phyloP scores from a whole-genome alignment of 2,888 invertebrate genomes.

The Gandaritis pyraliata region DNA sequence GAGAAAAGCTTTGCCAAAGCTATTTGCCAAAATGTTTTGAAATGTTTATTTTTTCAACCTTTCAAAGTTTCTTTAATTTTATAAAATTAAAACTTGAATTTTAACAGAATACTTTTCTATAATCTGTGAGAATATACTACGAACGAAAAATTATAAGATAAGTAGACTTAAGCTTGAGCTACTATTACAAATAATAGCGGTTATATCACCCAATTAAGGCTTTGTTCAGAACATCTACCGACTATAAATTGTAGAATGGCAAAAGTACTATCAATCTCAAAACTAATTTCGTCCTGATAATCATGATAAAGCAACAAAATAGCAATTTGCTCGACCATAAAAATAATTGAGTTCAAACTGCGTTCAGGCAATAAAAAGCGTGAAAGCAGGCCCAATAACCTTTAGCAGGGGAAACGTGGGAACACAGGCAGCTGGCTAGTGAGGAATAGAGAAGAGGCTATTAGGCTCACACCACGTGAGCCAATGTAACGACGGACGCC shows the following conservation, averaged over 20 bases:
- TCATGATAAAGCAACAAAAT: conserved; percentile 83
- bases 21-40: conserved; percentile 26
- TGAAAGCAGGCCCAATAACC: conserved; percentile 82
- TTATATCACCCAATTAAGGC: conserved; percentile 8
- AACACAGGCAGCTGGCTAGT: conserved; percentile 74
- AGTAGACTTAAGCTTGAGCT: too few relatives aligned
- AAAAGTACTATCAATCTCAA: conserved; percentile 72
- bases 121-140: too few relatives aligned
- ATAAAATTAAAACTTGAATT: conserved; percentile 20
- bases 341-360: conserved; percentile 85
- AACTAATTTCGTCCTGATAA: conserved; percentile 81
- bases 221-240: conserved; percentile 17
- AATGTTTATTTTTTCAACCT: conserved; percentile 6
- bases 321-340: conserved; percentile 82
- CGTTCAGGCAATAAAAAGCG: conserved; percentile 83
- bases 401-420: conserved; percentile 77
- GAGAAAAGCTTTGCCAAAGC: conserved; percentile 47
- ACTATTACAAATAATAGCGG: too few relatives aligned
- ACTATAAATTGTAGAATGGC: conserved; percentile 54
- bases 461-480: conserved; percentile 66
- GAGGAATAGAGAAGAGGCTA: conserved; percentile 66
- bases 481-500: conserved; percentile 68
- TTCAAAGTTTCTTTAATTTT: not conserved
- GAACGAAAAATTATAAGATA: too few relatives aligned
- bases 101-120: too few relatives aligned